Evolutionary conservation across 2,888 invertebrate species (phyloP), one percentile per base, ranked within the genome.

Genomic region (Drosophila eohydei): DNA sequence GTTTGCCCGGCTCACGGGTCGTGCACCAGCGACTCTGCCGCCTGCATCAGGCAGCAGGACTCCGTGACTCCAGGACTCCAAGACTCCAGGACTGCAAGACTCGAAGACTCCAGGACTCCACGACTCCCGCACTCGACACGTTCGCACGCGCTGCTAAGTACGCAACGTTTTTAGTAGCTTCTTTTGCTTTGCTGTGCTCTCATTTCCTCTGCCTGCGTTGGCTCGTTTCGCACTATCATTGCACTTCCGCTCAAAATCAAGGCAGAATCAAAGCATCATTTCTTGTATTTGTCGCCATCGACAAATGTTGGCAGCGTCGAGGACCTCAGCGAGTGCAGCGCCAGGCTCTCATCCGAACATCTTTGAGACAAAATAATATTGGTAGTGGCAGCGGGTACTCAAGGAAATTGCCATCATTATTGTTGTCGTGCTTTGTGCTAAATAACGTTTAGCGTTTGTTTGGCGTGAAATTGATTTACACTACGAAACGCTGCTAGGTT

Each of bases 401-500:
- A 75, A 90, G 91, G 90, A 90, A 90, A 90, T 90, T 90, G 91
- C 90, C 91, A 89, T 91, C 91, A 90, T 90, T 90, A 91, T 78
- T 79, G 78, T 77, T 80, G 81, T 78, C 85, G 80, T 79, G 59
- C 89, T 82, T 62, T 82, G 83, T 86, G 78, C 78, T 90, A 85
- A 90, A 81, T 83, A 90, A 72, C 79, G 81, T 83, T 86, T 90
- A 86, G 83, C 84, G 85, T 86, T 86, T 86, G 87, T 78, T 86
- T 88, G 78, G 70, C 74, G 74, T 77, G 76, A 90, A 86, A 90
- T 86, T 86, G 86, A 88, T 89, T 85, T 85, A 75, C 80, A 78
- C 63, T 76, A 43, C 30, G 38, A 66, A 71, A 40, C 50, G 54
- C 16, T 59, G 43, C 61, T 50, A 28, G 9, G 14, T 21, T 12